Evolutionary conservation across 2,113 vertebrate genomes (phyloP), one percentile per base, ranked within the genome.

Genomic region (Coturnix japonica): DNA sequence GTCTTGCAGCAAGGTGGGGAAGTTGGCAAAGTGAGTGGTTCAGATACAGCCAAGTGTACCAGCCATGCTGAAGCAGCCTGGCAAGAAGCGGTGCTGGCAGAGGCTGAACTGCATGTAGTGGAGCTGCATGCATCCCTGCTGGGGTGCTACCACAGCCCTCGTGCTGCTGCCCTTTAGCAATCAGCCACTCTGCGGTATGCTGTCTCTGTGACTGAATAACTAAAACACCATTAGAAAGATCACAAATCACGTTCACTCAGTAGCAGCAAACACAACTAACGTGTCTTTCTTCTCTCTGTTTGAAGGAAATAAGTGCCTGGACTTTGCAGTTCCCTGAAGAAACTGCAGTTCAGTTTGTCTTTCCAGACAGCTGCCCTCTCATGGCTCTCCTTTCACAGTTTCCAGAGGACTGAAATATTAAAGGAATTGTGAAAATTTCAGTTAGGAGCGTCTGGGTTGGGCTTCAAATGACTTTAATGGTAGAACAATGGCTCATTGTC

Each of bases 221-320:
- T 74, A 89, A 92, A 91, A 72, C 49, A 11, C 19, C 57, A 66
- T 76, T 85, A 71, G 83, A 54, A 75, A 60, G 61, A 65, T 37
- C 37, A 81, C 60, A 37, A 78, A 85, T 75, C 64, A 73, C 14
- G 35, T 57, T 91, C 3, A 0, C 41, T 75, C 53, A 61, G 51
- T 21, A 78, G 35, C 3, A 79, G 53, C 59, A 71, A 94, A 81
- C 53, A 79, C 49, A 16, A 20, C 61, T 64, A 28, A 51, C 59
- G 85, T 70, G 33, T 41, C 65, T 93, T 83, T 85, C 21, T 77
- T 64, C 66, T 46, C 44, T 65, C 35, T 82, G 5, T 57, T 79
- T 75, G n/a, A 79, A 82, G 23, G 56, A 28, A 59, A 51, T 22
- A 57, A 9, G 46, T 56, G 26, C 49, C 31, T 33, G 22, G 39